Percentiles rank a stretch among this genome's conserved stretches.
Evolutionary conservation across 2,797 vertebrate species (phyloP).

Genomic region (Arctocebus calabarensis): DNA sequence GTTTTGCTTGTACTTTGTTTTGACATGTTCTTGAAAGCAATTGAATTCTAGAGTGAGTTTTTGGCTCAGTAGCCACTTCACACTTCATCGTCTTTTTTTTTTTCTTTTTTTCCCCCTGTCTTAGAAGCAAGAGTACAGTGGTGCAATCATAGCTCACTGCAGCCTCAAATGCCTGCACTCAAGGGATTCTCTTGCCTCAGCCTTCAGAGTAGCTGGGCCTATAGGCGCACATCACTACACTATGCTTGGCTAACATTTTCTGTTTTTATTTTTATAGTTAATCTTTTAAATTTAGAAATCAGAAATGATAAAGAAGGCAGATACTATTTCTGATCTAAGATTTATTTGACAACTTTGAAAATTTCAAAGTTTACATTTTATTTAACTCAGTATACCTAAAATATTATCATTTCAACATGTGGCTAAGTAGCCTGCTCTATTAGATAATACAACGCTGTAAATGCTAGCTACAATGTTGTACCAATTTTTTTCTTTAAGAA

Average conservation of each 20-base stretch:
- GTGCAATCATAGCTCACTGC: not conserved
- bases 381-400: not conserved
- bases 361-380: not conserved
- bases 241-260: not conserved
- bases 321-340: conserved; percentile 21
- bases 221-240: no score
- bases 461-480: not conserved
- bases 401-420: not conserved
- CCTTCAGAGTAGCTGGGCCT: not conserved
- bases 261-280: conserved; percentile 42
- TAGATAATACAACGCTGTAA: not conserved
- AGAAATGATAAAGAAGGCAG: conserved; percentile 37
- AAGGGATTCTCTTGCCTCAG: not conserved
- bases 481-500: not conserved
- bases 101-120: not conserved
- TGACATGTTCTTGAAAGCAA: conserved; percentile 9
- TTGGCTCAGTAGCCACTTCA: no score
- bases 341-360: conserved; percentile 19
- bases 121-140: not conserved
- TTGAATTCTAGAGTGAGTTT: not conserved
- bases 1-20: conserved; percentile 35
- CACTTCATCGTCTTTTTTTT: not conserved
- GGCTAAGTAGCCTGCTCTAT: not conserved
- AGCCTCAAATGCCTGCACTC: not conserved
- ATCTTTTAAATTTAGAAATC: conserved; percentile 41